Base-by-base conservation (phyloP, 1,140 invertebrate genomes). In the Ectropis grisescens region DNA sequence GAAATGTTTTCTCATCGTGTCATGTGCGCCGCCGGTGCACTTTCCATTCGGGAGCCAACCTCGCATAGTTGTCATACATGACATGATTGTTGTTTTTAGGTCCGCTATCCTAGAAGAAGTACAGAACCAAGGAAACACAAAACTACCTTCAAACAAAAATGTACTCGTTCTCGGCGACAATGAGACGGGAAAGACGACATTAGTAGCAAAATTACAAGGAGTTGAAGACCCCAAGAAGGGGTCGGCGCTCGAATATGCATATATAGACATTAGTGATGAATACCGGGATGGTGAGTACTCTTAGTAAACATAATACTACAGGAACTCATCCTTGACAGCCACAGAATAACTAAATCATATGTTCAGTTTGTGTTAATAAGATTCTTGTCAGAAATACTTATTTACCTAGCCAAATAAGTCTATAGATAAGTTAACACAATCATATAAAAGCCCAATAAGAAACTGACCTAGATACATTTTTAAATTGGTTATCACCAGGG, bases 221-320 rank as follows among this genome's bases (percentile, higher is more conserved):
- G 91, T 95, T 29, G 96, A 98, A 62, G 94, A 98, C 82, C 95
- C 96, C 2, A 98, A 96, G 79, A 98, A 98, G 84, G 97, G 97
- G 24, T 95, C 95, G 26, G 97, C 97, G 4, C 84, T 99, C 41
- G 98, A 99, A 84, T 99, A 99, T 83, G 95, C 96, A 37, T 98
- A 98, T 67, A 95, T 99, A 65, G 95, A 98, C 85, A 96, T 99
- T 34, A 89, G 97, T 72, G 97, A 99, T 87, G 97, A 99, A 84
- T 98, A 99, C 76, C 89, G 96, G 85, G 97, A 99, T 87, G 96
- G 95, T 97, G 84, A 84, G 86, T 66, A 5, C 16, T 19, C 3
- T 19, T 19, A n/a, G n/a, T n/a, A n/a, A n/a, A n/a, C 3, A 2
- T 26, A 3, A 4, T 1, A 10, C 11, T 33, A n/a, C n/a, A n/a